These are phyloP conservation scores for Pogonomyrmex californicus DNA, from an alignment of 1,140 invertebrate species.

Conservation along the genomic window DNA sequence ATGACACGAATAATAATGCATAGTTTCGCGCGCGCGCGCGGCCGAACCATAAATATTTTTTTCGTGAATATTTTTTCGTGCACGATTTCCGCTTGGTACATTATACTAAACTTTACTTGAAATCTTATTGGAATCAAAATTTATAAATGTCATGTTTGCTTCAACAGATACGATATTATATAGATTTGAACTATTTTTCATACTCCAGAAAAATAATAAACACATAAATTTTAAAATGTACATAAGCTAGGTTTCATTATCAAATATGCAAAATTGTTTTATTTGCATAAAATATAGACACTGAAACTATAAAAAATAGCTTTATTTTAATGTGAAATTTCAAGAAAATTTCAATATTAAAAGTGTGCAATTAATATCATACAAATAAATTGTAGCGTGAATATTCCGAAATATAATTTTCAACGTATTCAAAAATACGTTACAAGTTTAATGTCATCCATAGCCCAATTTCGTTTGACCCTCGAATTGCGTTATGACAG, in stretches of 20 bases:
- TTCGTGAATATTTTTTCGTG: too few relatives aligned
- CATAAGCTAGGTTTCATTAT: not conserved
- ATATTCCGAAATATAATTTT: conserved; percentile 3
- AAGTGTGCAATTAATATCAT: not conserved
- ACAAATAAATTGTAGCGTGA: not conserved
- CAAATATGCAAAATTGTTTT: not conserved
- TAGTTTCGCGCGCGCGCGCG: too few relatives aligned
- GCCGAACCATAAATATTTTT: too few relatives aligned
- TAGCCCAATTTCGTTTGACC: not conserved
- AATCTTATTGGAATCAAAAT: not conserved
- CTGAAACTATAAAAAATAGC: not conserved
- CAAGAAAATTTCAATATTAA: not conserved
- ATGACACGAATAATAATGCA: too few relatives aligned
- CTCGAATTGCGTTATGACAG: not conserved
- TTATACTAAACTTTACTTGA: not conserved
- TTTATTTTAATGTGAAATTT: conserved; percentile 1
- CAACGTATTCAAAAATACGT: not conserved
- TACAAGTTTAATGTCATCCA: not conserved
- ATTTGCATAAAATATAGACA: not conserved
- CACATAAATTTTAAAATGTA: not conserved
- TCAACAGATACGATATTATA: too few relatives aligned
- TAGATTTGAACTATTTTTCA: too few relatives aligned
- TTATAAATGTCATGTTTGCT: not conserved
- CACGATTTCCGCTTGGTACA: too few relatives aligned
- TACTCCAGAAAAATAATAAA: not conserved